Evolutionary conservation across 2,888 invertebrate genomes (phyloP).

Genomic region (Drosophila siamana): DNA sequence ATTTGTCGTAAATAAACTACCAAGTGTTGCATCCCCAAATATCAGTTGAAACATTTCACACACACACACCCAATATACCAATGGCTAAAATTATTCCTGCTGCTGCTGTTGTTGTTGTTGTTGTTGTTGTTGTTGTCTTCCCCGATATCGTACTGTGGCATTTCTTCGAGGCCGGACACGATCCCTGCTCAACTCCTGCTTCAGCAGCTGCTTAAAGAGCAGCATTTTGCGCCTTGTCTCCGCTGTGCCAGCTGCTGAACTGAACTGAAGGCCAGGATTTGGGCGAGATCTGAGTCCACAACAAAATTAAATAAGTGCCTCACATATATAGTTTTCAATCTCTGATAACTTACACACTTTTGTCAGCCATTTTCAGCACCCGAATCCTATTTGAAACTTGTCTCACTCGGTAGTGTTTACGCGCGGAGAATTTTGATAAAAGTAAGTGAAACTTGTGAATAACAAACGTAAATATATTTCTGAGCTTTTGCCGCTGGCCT

Average conservation of each 20-base stretch:
- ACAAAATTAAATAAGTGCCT: background rate
- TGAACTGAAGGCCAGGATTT: constrained; percentile 47
- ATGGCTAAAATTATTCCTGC: background rate
- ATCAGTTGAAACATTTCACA: background rate
- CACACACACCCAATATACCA: no score
- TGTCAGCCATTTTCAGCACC: constrained; percentile 37
- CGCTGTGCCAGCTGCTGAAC: constrained; percentile 50
- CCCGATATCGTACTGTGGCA: background rate
- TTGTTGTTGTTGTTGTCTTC: constrained; percentile 6
- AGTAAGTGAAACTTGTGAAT: constrained; percentile 1
- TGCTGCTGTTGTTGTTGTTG: constrained; percentile 5
- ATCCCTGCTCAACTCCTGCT: constrained; percentile 44
- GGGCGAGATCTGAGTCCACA: constrained; percentile 15
- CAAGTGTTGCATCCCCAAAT: constrained; percentile 7
- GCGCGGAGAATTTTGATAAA: constrained; percentile 20
- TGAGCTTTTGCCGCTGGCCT: background rate
- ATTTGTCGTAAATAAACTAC: constrained; percentile 9
- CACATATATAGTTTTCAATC: no score
- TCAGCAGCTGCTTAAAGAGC: constrained; percentile 48
- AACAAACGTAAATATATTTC: background rate
- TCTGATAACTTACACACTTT: constrained; percentile 27
- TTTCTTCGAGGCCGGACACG: constrained; percentile 14
- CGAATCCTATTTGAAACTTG: constrained; percentile 1
- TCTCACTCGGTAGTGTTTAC: constrained; percentile 24
- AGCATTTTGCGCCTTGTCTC: constrained; percentile 64